These are phyloP conservation scores for Diplosoma virens DNA, from an alignment of 23 tunicate genomes.

Conservation along the genomic window DNA sequence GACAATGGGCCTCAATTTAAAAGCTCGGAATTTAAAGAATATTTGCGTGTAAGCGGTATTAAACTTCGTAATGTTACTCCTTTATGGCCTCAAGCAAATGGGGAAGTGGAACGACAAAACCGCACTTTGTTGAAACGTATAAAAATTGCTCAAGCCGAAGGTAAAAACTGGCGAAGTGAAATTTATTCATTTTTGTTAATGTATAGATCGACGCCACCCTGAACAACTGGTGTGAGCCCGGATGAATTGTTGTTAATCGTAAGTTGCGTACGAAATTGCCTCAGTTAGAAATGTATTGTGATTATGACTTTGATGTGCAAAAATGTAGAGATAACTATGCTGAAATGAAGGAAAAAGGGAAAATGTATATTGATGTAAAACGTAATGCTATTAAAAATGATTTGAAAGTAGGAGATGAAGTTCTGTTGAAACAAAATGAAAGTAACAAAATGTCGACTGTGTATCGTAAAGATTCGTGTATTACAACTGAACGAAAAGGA, in stretches of 20 bases:
- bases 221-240: conserved; percentile 34
- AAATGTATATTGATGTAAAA: background rate
- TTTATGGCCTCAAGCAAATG: conserved; percentile 30
- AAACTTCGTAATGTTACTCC: conserved; percentile 23
- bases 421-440: background rate
- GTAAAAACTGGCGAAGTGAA: conserved; percentile 22
- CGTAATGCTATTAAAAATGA: background rate
- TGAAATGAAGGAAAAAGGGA: conserved; percentile 2
- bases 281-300: background rate
- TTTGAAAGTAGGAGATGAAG: background rate
- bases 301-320: background rate
- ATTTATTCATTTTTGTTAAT: too few species aligned
- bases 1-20: conserved; percentile 47
- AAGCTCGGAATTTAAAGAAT: conserved; percentile 8
- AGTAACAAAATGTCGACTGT: background rate
- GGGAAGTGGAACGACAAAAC: conserved; percentile 44
- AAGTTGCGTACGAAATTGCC: conserved; percentile 6
- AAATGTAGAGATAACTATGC: too few species aligned
- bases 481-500: background rate
- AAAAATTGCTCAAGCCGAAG: conserved; percentile 18
- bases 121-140: conserved; percentile 31
- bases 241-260: conserved; percentile 25
- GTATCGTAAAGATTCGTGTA: background rate
- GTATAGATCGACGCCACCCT: conserved; percentile 37
- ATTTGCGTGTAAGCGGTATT: conserved; percentile 7